phyloP scores from a whole-genome alignment of 2,797 vertebrate genomes.

The Cephalopachus bancanus region DNA sequence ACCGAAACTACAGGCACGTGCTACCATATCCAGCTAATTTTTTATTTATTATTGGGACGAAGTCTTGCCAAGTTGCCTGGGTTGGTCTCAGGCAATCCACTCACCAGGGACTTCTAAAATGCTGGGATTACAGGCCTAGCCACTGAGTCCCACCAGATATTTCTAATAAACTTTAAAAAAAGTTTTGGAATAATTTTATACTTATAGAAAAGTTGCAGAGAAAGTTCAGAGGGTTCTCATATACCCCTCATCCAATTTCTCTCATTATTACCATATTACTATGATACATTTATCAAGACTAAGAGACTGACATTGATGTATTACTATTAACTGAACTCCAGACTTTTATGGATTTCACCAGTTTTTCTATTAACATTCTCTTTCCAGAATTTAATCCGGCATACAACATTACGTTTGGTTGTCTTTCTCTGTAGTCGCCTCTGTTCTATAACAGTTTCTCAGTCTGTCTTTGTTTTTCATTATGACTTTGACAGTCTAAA shows the following conservation, averaged over 20 bases:
- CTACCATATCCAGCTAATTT: no score
- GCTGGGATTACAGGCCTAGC: no score
- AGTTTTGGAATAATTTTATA: background rate
- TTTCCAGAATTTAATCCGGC: background rate
- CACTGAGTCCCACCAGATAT: no score
- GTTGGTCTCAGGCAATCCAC: no score
- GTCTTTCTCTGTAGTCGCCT: background rate
- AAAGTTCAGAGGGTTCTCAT: background rate
- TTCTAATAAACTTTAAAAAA: background rate
- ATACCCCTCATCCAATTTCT: background rate
- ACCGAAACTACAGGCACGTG: no score
- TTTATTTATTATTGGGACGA: no score
- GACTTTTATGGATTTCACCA: conserved; percentile 64
- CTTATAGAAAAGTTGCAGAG: background rate
- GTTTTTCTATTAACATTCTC: conserved; percentile 28
- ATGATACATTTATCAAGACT: conserved; percentile 42
- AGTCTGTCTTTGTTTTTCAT: conserved; percentile 56
- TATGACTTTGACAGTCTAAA: conserved; percentile 51
- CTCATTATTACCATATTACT: background rate
- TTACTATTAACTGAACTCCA: conserved; percentile 26
- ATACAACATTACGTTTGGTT: background rate
- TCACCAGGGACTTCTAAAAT: no score
- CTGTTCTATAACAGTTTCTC: background rate
- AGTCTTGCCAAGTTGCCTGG: no score
- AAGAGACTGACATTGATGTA: conserved; percentile 59